These are phyloP conservation scores for Coracias cyanogaster DNA, from an alignment of 2,797 vertebrate genomes.

Conservation along the genomic window DNA sequence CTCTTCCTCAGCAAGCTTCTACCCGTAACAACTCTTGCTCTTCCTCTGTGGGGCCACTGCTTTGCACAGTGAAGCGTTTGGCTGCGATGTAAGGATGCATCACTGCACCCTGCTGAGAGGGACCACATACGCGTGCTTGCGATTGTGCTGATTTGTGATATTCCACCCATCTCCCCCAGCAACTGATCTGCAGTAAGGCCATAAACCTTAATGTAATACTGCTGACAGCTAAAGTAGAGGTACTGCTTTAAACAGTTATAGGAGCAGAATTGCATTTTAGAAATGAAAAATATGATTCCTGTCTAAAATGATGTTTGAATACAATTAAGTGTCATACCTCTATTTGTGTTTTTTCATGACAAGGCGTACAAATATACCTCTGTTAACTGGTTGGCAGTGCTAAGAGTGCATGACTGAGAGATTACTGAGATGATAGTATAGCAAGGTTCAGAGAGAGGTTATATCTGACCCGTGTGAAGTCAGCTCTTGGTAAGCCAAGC, in stretches of 20 bases:
- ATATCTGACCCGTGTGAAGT: neutral
- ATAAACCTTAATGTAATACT: conserved; percentile 3
- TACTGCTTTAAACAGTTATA: neutral
- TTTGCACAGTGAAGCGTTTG: neutral
- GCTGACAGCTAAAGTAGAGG: neutral
- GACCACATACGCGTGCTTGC: neutral
- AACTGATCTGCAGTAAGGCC: neutral
- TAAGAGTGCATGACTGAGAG: neutral
- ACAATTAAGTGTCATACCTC: neutral
- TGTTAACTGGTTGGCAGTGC: neutral
- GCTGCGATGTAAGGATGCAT: neutral
- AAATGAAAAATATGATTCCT: neutral
- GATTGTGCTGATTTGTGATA: neutral
- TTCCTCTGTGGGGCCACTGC: neutral
- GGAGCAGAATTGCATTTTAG: neutral
- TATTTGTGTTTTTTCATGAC: neutral
- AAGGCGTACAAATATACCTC: neutral
- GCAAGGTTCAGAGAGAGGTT: neutral
- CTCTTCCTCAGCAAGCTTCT: neutral
- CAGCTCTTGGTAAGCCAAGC: neutral
- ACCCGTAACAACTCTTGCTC: neutral
- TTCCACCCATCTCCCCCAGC: neutral
- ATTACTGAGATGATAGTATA: neutral
- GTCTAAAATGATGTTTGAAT: neutral
- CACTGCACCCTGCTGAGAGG: neutral